Percentiles rank a stretch among this genome's conserved stretches.
These are phyloP conservation scores for Magallana ariakensis DNA, from an alignment of 1,140 invertebrate species.

Conservation along the genomic window DNA sequence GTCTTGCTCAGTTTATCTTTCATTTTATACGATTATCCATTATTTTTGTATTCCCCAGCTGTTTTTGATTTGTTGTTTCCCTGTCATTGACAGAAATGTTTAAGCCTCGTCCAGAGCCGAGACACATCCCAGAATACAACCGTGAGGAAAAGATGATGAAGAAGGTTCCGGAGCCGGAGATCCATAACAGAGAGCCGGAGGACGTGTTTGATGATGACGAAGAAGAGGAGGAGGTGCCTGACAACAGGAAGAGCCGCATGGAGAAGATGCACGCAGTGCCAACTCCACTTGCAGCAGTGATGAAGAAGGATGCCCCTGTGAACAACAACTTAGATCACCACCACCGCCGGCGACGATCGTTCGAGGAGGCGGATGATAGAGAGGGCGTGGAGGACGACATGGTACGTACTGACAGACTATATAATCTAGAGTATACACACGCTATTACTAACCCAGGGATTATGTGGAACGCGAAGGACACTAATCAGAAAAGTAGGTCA, in stretches of 20 bases:
- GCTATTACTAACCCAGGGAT: conserved; percentile 43
- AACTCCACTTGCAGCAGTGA: conserved; percentile 52
- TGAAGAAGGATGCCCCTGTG: conserved; percentile 6
- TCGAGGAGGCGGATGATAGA: neutral
- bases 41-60: no score
- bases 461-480: neutral
- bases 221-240: conserved; percentile 46
- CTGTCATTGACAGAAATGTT: conserved; percentile 25
- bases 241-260: conserved; percentile 54
- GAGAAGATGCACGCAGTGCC: conserved; percentile 56
- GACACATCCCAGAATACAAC: conserved; percentile 11
- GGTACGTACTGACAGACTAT: conserved; percentile 49
- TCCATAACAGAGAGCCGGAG: conserved; percentile 14
- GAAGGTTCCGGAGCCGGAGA: conserved; percentile 43
- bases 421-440: conserved; percentile 7
- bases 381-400: conserved; percentile 37
- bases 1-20: no score
- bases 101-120: conserved; percentile 14
- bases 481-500: conserved; percentile 43
- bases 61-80: neutral
- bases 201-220: conserved; percentile 48
- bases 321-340: conserved; percentile 31
- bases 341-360: neutral
- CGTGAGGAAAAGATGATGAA: conserved; percentile 40
- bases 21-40: no score